Evolutionary conservation across 2,797 vertebrate genomes (phyloP).

Genomic region (Cossypha caffra): DNA sequence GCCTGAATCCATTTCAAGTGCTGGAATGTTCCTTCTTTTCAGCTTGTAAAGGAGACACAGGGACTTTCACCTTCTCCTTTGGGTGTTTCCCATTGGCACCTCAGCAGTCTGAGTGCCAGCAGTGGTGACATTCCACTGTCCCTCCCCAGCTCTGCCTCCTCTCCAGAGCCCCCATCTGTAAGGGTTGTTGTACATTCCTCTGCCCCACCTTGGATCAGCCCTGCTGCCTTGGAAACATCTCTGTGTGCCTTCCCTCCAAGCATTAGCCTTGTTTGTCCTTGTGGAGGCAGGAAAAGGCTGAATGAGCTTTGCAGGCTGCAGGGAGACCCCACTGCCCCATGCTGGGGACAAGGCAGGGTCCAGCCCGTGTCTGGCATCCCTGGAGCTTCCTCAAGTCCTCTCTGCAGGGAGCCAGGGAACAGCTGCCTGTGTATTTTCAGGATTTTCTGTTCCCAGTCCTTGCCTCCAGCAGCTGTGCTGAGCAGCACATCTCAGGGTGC

Average conservation of each 20-base stretch:
- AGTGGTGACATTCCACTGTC: neutral
- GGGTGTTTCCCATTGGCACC: neutral
- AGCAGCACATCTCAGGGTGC: neutral
- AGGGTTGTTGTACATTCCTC: neutral
- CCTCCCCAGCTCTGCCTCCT: neutral
- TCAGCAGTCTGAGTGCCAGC: neutral
- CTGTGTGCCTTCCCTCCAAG: neutral
- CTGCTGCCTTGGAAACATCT: neutral
- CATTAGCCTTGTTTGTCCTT: neutral
- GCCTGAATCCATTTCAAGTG: neutral
- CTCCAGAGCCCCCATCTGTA: neutral
- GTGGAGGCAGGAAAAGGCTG: neutral
- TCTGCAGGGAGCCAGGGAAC: neutral
- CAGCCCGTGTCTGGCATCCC: accelerated
- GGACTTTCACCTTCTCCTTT: neutral
- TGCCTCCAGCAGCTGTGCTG: neutral
- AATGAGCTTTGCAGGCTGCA: neutral
- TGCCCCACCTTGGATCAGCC: neutral
- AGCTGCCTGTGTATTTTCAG: neutral
- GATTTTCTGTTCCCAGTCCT: neutral
- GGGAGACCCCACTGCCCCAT: accelerated
- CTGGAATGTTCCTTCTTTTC: neutral
- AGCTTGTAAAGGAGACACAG: neutral
- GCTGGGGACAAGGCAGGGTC: accelerated
- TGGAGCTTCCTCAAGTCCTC: neutral